These are phyloP conservation scores for Biston betularia DNA, from an alignment of 2,888 invertebrate genomes.

Conservation along the genomic window DNA sequence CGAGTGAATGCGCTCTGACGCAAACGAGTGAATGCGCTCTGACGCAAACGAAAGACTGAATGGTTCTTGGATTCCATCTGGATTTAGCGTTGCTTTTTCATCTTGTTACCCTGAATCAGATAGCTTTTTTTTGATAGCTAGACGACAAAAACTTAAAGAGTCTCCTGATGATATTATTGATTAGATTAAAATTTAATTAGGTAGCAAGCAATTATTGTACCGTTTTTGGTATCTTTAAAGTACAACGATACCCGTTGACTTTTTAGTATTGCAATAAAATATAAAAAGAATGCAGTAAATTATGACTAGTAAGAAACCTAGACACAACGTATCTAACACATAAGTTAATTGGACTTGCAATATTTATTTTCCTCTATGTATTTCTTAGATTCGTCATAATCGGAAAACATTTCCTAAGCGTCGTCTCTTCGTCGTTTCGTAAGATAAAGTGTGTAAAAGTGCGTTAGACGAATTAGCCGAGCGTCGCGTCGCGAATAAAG, in stretches of 20 bases:
- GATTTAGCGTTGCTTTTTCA: no score
- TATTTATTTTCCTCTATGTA: not conserved
- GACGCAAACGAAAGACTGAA: no score
- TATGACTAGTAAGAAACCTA: not conserved
- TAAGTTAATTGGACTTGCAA: not conserved
- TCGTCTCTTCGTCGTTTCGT: conserved; percentile 44
- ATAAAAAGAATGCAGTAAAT: no score
- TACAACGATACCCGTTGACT: not conserved
- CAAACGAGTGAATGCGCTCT: no score
- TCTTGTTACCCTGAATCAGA: no score
- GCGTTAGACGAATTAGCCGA: conserved; percentile 84
- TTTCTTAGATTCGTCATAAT: not conserved
- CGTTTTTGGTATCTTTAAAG: not conserved
- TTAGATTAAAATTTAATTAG: no score
- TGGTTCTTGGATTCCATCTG: no score
- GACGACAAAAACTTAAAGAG: no score
- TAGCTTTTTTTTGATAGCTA: no score
- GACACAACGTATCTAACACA: not conserved
- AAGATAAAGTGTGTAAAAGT: conserved; percentile 60
- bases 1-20: no score
- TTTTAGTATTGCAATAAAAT: not conserved
- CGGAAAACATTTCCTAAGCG: not conserved
- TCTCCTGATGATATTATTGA: no score
- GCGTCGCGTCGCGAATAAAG: conserved; percentile 65
- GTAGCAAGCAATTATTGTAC: no score